Conservation (phyloP, 2,113 vertebrate species). For the human region DNA sequence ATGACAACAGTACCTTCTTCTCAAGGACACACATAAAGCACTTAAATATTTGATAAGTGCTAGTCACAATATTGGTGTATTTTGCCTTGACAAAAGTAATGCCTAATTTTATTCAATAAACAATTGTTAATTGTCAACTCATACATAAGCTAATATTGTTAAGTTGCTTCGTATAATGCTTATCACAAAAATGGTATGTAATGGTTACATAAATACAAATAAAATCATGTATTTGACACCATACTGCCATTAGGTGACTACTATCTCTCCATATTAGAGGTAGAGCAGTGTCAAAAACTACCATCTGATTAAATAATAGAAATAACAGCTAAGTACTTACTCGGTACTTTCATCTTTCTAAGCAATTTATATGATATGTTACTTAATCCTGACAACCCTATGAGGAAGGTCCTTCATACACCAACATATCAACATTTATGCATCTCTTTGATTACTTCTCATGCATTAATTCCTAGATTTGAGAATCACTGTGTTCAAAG, state of each 20-base stretch:
- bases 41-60: not conserved
- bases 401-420: not conserved
- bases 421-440: not conserved
- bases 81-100: not conserved
- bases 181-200: not conserved
- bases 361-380: not conserved
- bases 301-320: not conserved
- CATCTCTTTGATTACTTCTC: not conserved
- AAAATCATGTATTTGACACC: not conserved
- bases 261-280: not conserved
- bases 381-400: not conserved
- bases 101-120: not conserved
- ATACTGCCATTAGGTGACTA: not conserved
- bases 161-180: not conserved
- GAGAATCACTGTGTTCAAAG: not conserved
- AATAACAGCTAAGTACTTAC: not conserved
- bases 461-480: constrained; percentile 26
- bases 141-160: not conserved
- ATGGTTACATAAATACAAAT: not conserved
- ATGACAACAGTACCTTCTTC: not conserved
- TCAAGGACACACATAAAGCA: not conserved
- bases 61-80: not conserved
- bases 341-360: not conserved
- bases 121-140: not conserved
- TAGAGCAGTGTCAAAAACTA: not conserved